Conservation (phyloP, 2,888 invertebrate genomes). For the Sinohyriopsis cumingii region DNA sequence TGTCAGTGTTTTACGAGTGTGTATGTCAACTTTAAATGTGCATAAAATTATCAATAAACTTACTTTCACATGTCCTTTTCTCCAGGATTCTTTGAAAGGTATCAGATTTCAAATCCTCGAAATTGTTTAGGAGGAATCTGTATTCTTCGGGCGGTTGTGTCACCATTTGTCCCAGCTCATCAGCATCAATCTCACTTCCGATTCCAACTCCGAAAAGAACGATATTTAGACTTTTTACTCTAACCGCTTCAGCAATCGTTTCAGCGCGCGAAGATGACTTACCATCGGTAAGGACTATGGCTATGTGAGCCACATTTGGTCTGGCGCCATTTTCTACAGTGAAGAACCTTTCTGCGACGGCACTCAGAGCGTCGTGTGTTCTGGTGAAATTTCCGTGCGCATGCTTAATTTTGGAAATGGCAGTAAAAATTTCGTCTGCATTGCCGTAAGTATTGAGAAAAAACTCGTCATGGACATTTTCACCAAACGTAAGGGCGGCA, state of each 20-base stretch:
- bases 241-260: slow-evolving; percentile 10
- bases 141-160: too few relatives aligned
- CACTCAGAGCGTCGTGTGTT: slow-evolving; percentile 15
- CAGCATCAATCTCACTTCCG: slow-evolving; percentile 1
- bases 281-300: slow-evolving; percentile 20
- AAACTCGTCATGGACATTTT: slow-evolving; percentile 8
- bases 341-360: slow-evolving; percentile 6
- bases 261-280: not conserved
- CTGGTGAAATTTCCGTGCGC: slow-evolving; percentile 17
- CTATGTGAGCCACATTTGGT: slow-evolving; percentile 12
- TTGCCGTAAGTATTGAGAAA: slow-evolving; percentile 8
- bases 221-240: slow-evolving; percentile 6
- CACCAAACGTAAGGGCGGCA: slow-evolving; percentile 20
- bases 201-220: slow-evolving; percentile 21
- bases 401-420: slow-evolving; percentile 7
- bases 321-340: slow-evolving; percentile 16
- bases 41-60: not conserved
- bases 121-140: not conserved
- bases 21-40: too few relatives aligned
- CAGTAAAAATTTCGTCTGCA: slow-evolving; percentile 5
- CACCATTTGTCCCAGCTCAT: slow-evolving; percentile 5
- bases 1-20: too few relatives aligned
- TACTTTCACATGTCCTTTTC: slow-evolving; percentile 19
- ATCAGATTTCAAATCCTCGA: slow-evolving; percentile 14
- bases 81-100: slow-evolving; percentile 7